Evolutionary conservation across 2,888 invertebrate species (phyloP).

Genomic region (Eucera pruinosa): DNA sequence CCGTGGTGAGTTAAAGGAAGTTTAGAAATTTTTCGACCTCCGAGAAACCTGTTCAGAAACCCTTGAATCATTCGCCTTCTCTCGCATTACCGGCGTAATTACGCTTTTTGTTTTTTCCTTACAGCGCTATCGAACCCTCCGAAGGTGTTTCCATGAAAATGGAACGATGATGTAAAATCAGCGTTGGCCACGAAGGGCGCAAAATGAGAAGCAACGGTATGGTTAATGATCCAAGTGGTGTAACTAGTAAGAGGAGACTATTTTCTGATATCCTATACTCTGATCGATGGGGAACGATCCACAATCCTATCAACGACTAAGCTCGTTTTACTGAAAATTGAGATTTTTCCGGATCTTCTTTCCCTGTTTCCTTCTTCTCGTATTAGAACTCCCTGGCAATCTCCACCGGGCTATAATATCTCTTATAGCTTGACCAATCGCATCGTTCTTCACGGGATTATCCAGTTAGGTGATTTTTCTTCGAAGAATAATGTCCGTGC

Average conservation of each 20-base stretch:
- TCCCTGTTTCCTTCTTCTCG: constrained; percentile 38
- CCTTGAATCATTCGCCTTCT: constrained; percentile 26
- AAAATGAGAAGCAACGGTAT: neutral
- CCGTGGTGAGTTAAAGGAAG: constrained; percentile 31
- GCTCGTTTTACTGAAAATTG: constrained; percentile 55
- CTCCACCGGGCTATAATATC: constrained; percentile 42
- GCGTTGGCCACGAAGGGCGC: neutral
- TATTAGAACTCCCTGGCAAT: constrained; percentile 41
- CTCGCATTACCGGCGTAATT: constrained; percentile 45
- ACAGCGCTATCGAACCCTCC: neutral
- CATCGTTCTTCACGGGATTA: constrained; percentile 47
- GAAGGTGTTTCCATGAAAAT: neutral
- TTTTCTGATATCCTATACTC: constrained; percentile 17
- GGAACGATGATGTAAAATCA: constrained; percentile 5
- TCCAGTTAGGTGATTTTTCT: constrained; percentile 33
- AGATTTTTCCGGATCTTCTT: constrained; percentile 48
- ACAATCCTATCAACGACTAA: constrained; percentile 53
- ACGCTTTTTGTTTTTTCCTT: no score
- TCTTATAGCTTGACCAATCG: constrained; percentile 54
- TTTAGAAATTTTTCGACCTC: constrained; percentile 38
- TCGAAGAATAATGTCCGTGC: constrained; percentile 31
- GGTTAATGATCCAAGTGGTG: constrained; percentile 4
- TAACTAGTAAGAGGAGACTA: constrained; percentile 17
- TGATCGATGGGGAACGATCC: constrained; percentile 32
- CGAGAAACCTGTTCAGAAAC: constrained; percentile 56